Evolutionary conservation across 2,113 vertebrate genomes (phyloP), one percentile per base, ranked within the genome.

Genomic region (Suncus etruscus): DNA sequence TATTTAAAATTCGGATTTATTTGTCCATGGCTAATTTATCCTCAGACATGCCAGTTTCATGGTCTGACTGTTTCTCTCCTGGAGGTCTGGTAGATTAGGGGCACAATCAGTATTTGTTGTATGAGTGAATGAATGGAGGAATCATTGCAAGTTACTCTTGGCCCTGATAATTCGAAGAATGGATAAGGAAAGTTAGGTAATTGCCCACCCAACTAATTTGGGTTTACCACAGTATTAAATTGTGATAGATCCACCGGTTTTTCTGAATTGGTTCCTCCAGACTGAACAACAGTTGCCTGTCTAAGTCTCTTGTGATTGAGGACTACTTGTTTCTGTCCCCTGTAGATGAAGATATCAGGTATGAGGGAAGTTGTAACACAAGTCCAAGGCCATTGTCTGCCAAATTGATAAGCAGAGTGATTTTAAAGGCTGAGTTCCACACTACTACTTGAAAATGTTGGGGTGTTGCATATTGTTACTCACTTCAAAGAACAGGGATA

Each of bases 381-480:
- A 78, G 50, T 31, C 50, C 31, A 58, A 39, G 48, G 54, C 73
- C 25, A 2, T 39, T 32, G 78, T 16, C 15, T 65, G 8, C 3
- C 24, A 24, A 5, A 66, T 3, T 29, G 16, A 27, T 2, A 24
- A 76, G 32, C 9, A 24, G 29, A 8, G 12, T 51, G 48, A 1
- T 24, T 63, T 25, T 29, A 50, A n/a, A 69, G 77, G 54, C 27
- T 0, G 6, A 61, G 31, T 78, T 45, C 39, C 12, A 73, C 50
- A 45, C 25, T n/a, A 10, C 4, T 22, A 2, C 2, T 0, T 6
- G 29, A 12, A 1, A n/a, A 6, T 2, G 0, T 51, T 24, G 16
- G 29, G 39, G 31, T 81, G 11, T 39, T 76, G 8, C 54, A 39
- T 11, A 68, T 70, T 8, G 61, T 72, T 25, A 32, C 8, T 4